Evolutionary conservation across 2,797 vertebrate genomes (phyloP), one percentile per base, ranked within the genome.

Genomic region (Acanthurus leucopareius): DNA sequence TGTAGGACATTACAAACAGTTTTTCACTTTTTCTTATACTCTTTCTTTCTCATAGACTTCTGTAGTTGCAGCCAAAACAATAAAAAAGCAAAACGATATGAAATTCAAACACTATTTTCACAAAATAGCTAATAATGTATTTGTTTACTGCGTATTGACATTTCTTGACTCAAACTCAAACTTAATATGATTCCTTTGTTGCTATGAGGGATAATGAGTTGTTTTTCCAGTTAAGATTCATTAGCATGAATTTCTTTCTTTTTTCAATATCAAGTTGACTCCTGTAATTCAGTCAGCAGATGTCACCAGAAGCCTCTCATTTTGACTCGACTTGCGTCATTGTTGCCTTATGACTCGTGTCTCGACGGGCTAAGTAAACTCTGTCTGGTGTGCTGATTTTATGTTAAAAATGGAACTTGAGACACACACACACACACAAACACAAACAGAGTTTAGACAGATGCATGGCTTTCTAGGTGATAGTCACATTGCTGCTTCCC

Each of bases 271-370:
- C 22, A 13, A 38, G 32, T 32, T 58, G 38, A 69, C 19, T 53
- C 45, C 7, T 42, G 15, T 48, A 13, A 56, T 60, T 82, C 78
- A 63, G 85, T 87, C 92, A 91, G 89, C 86, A 94, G 93, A 92
- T 91, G 93, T 93, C 92, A 86, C 83, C 79, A 90, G 73, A 91
- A 79, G 44, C 61, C 59, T 75, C 45, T 70, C 75, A 48, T 54
- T 80, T 56, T 56, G 54, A 77, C 63, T 83, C 63, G 54, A 75
- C 64, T 51, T 58, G 64, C n/a, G 40, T 79, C 71, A 67, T 1
- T 11, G 56, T 66, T 48, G 52, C 75, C 75, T 51, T 78, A 67
- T 85, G 84, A 83, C 85, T 86, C 19, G 20, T 42, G 63, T 69
- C 64, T 69, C 4, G 4, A 19, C 51, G 66, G 57, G 59, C 47